phyloP scores from a whole-genome alignment of 1,140 invertebrate species.

The Microvelia longipes region DNA sequence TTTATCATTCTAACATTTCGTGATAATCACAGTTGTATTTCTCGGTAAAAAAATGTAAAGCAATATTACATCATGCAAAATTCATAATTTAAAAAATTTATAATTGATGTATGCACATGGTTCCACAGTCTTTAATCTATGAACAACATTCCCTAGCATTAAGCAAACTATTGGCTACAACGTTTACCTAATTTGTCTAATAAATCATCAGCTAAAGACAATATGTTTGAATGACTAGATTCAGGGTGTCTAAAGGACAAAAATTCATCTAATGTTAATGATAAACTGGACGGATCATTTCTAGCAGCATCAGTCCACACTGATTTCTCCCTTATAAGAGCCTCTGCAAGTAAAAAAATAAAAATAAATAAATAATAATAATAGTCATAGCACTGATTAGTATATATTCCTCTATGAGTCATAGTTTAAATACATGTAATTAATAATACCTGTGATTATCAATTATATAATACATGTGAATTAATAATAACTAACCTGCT shows the following conservation, averaged over 20 bases:
- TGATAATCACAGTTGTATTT: too few species aligned
- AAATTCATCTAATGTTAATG: conserved; percentile 58
- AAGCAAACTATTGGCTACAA: too few species aligned
- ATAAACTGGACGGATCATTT: conserved; percentile 45
- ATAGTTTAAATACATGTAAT: background rate
- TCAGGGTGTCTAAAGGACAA: conserved; percentile 67
- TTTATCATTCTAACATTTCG: too few species aligned
- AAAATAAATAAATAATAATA: background rate
- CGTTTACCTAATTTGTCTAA: conserved; percentile 58
- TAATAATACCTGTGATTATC: background rate
- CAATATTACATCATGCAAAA: too few species aligned
- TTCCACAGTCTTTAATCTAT: too few species aligned
- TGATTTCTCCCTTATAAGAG: conserved; percentile 59
- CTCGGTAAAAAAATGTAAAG: too few species aligned
- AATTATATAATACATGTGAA: background rate
- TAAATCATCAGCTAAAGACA: conserved; percentile 57
- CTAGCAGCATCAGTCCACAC: conserved; percentile 62
- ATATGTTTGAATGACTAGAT: conserved; percentile 53
- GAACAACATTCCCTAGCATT: too few species aligned
- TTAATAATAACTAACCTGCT: background rate
- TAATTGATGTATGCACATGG: background rate
- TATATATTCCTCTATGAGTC: background rate
- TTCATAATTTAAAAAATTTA: too few species aligned
- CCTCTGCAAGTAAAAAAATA: conserved; percentile 32
- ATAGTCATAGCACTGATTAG: background rate